Evolutionary conservation across 2,113 vertebrate species (phyloP), one percentile per base, ranked within the genome.

Genomic region (Amblyopsis rosae): DNA sequence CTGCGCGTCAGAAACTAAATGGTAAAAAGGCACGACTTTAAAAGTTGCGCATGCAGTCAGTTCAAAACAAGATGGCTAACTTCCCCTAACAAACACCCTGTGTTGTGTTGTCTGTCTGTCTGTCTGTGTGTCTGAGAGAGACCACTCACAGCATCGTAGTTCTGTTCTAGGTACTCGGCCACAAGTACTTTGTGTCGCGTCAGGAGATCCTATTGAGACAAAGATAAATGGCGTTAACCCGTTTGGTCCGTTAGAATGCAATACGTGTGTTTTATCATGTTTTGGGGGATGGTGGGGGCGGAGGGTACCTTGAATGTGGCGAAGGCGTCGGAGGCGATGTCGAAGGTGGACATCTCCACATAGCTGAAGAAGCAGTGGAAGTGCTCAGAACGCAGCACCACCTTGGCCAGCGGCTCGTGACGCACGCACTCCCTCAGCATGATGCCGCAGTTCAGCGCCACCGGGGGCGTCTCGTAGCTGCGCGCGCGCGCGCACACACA

Each of bases 321-420:
- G 81, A 98, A 99, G 69, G 97, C 97, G 84, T 99, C 97, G 9
- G 97, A 99, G 84, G 97, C 96, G 51, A 99, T 98, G 91, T 99
- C 97, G 80, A 98, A 99, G 10, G 97, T 98, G 82, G 96, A 98
- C 93, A 98, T 93, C 82, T 98, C 96, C 88, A 99, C 97, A 13
- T 99, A 99, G 84, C 90, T 91, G 93, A 99, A 99, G 89, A 99
- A 98, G 68, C 92, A 92, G 87, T 92, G 89, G 91, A 99, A 98
- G 6, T 97, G 92, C 13, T 95, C 90, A 0, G 97, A 98, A 69
- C 95, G 94, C 0, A 99, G 94, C 17, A 98, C 86, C 17, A 94
- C 91, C 91, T 95, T 98, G 90, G 96, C 96, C 80, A 99, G 93
- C 0, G 96, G 96, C 77, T 99, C 97, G n/a, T 99, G 93, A 65